These are phyloP conservation scores for Lepidochrysops patricia DNA, from an alignment of 2,888 invertebrate species.

Conservation along the genomic window DNA sequence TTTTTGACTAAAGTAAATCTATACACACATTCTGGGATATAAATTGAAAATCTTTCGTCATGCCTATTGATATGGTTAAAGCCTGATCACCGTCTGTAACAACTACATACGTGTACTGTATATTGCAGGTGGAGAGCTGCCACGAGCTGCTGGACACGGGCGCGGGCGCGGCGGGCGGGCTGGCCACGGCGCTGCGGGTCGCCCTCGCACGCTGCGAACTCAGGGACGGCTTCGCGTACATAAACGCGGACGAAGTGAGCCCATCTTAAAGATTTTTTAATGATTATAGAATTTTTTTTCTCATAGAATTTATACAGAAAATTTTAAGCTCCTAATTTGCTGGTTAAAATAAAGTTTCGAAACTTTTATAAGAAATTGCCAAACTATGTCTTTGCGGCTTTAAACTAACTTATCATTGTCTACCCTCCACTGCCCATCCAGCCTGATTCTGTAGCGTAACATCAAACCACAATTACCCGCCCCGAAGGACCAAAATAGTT, in stretches of 20 bases:
- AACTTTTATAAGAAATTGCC: too few relatives aligned
- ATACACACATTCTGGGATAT: too few relatives aligned
- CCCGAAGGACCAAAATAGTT: background rate
- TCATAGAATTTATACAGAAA: too few relatives aligned
- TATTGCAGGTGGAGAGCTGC: conserved; percentile 53
- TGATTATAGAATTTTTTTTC: too few relatives aligned
- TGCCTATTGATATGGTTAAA: too few relatives aligned
- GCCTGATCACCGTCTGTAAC: too few relatives aligned
- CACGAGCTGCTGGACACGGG: conserved; percentile 55
- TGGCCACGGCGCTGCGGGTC: conserved; percentile 39
- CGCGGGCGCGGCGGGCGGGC: conserved; percentile 31
- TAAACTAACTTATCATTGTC: background rate
- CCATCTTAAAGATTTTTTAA: too few relatives aligned
- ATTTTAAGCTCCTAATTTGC: too few relatives aligned
- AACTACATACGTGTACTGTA: background rate
- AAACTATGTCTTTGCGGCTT: too few relatives aligned
- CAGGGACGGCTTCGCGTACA: conserved; percentile 52
- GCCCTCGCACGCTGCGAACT: conserved; percentile 47
- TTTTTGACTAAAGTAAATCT: too few relatives aligned
- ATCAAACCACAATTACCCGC: background rate
- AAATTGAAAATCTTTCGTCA: too few relatives aligned
- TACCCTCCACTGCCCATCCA: background rate
- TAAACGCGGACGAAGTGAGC: conserved; percentile 60
- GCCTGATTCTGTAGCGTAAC: background rate
- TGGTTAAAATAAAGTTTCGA: too few relatives aligned